phyloP scores from a whole-genome alignment of 2,797 vertebrate genomes.

The Sebastes taczanowskii region DNA sequence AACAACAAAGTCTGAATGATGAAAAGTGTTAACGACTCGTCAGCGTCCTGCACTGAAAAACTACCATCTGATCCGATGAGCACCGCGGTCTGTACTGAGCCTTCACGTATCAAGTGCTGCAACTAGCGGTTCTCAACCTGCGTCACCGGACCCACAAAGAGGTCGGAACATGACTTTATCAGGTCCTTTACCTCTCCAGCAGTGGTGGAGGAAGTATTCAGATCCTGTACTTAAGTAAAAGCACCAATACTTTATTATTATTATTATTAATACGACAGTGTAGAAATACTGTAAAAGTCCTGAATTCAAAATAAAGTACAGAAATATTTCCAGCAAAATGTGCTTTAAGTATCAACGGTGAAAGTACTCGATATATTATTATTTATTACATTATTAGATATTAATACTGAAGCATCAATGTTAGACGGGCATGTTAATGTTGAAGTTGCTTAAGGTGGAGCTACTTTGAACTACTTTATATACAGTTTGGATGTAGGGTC shows the following conservation, averaged over 20 bases:
- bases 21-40: slow-evolving; percentile 35
- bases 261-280: neutral
- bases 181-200: neutral
- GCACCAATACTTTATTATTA: neutral
- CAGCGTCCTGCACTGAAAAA: slow-evolving; percentile 80
- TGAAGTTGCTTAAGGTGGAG: neutral
- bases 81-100: neutral
- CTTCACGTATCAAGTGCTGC: slow-evolving; percentile 33
- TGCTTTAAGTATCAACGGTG: neutral
- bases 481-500: neutral
- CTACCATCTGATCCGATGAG: slow-evolving; percentile 1
- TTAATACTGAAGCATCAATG: slow-evolving; percentile 2
- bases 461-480: neutral
- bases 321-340: no score
- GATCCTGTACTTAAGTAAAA: neutral
- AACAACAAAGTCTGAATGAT: slow-evolving; percentile 12
- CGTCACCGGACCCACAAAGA: neutral
- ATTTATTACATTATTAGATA: neutral
- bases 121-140: slow-evolving; percentile 22
- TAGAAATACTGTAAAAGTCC: neutral
- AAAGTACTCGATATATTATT: neutral
- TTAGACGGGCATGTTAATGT: neutral
- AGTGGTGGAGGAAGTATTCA: neutral
- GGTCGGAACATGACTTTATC: neutral
- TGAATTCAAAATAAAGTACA: neutral